Evolutionary conservation across 1,140 invertebrate species (phyloP).

Genomic region (Atta texana): DNA sequence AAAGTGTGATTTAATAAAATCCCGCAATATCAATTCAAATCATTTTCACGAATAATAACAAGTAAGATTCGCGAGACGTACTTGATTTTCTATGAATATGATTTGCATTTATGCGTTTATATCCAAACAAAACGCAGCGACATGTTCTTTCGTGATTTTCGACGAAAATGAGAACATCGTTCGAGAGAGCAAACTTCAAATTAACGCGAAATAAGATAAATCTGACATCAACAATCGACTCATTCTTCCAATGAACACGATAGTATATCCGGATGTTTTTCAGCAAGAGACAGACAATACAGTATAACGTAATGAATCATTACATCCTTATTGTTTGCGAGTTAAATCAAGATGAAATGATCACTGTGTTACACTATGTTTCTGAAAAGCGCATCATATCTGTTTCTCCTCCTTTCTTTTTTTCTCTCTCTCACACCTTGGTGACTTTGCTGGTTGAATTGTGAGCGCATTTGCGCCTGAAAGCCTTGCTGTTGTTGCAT

Average conservation of each 20-base stretch:
- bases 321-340: too few species aligned
- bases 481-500: constrained; percentile 90
- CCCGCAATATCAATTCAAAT: constrained; percentile 28
- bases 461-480: constrained; percentile 87
- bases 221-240: background rate
- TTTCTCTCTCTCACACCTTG: constrained; percentile 86
- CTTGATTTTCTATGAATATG: constrained; percentile 11
- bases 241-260: background rate
- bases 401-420: background rate
- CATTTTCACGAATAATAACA: constrained; percentile 6
- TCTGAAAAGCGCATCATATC: background rate
- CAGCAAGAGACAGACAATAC: too few species aligned
- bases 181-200: background rate
- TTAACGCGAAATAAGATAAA: background rate
- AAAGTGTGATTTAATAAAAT: constrained; percentile 44
- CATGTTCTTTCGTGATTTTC: background rate
- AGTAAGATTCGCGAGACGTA: background rate
- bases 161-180: background rate
- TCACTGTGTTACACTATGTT: too few species aligned
- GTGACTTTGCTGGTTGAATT: constrained; percentile 89
- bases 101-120: background rate
- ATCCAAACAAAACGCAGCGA: background rate
- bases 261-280: background rate
- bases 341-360: too few species aligned
- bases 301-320: too few species aligned